Conservation (phyloP, 2,113 vertebrate species). For the Ciconia maguari region DNA sequence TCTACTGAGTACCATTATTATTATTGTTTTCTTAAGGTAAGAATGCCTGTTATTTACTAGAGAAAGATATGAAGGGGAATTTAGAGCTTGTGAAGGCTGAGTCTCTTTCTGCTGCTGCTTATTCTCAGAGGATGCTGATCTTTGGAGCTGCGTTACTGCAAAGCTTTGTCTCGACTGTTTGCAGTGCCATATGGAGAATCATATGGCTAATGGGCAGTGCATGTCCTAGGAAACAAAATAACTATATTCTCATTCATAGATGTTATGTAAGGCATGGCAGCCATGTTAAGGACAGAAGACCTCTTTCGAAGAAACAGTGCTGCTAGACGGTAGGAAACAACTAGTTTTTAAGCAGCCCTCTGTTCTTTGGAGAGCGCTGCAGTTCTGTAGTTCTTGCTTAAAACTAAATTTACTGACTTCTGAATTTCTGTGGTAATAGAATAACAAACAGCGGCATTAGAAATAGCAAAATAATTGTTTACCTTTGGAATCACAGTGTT, state of each 20-base stretch:
- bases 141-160: neutral
- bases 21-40: slow-evolving; percentile 33
- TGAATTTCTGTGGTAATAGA: neutral
- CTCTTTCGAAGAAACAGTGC: slow-evolving; percentile 42
- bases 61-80: neutral
- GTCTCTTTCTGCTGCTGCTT: neutral
- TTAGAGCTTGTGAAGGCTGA: neutral
- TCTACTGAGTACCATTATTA: neutral
- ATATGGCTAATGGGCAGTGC: neutral
- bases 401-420: neutral
- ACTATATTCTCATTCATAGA: neutral
- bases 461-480: neutral
- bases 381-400: neutral
- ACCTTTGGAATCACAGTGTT: neutral
- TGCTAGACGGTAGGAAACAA: neutral
- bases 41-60: neutral
- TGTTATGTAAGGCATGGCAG: slow-evolving; percentile 60
- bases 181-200: neutral
- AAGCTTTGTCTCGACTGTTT: neutral
- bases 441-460: neutral
- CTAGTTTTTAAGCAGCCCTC: neutral
- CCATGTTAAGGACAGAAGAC: slow-evolving; percentile 47
- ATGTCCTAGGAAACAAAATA: neutral
- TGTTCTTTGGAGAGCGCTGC: neutral
- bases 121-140: neutral